phyloP scores from a whole-genome alignment of 2,797 vertebrate genomes.

The Brotula barbata region DNA sequence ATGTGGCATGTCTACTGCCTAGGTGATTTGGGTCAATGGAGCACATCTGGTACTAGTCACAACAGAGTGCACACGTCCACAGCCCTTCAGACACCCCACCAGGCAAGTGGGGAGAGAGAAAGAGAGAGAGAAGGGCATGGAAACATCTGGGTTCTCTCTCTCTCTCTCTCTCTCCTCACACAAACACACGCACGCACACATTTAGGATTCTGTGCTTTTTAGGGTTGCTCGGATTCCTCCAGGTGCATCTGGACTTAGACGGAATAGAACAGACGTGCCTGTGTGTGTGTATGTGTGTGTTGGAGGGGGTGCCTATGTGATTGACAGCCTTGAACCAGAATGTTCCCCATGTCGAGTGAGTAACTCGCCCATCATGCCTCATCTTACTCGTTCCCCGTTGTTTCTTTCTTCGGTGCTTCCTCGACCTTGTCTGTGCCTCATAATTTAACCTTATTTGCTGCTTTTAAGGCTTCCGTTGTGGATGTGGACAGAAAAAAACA shows the following conservation, averaged over 20 bases:
- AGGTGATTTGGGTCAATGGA: slow-evolving; percentile 88
- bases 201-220: slow-evolving; percentile 71
- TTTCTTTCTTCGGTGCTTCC: slow-evolving; percentile 42
- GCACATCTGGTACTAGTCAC: slow-evolving; percentile 89
- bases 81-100: slow-evolving; percentile 80
- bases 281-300: slow-evolving; percentile 15
- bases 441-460: slow-evolving; percentile 32
- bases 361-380: slow-evolving; percentile 73
- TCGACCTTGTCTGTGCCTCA: slow-evolving; percentile 38
- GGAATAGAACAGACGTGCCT: slow-evolving; percentile 47
- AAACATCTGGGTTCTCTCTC: slow-evolving; percentile 84
- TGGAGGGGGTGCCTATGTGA: slow-evolving; percentile 62
- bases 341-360: slow-evolving; percentile 72
- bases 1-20: slow-evolving; percentile 86
- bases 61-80: slow-evolving; percentile 85
- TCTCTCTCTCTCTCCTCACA: slow-evolving; percentile 26
- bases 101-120: slow-evolving; percentile 62
- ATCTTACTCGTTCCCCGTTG: slow-evolving; percentile 41
- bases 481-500: slow-evolving; percentile 9
- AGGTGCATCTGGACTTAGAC: slow-evolving; percentile 78
- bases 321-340: slow-evolving; percentile 77
- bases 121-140: slow-evolving; percentile 54
- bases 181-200: slow-evolving; percentile 32
- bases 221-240: slow-evolving; percentile 75
- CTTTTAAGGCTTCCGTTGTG: slow-evolving; percentile 12